Conservation (phyloP, 2,888 invertebrate species). For the Teleiodes luculella region DNA sequence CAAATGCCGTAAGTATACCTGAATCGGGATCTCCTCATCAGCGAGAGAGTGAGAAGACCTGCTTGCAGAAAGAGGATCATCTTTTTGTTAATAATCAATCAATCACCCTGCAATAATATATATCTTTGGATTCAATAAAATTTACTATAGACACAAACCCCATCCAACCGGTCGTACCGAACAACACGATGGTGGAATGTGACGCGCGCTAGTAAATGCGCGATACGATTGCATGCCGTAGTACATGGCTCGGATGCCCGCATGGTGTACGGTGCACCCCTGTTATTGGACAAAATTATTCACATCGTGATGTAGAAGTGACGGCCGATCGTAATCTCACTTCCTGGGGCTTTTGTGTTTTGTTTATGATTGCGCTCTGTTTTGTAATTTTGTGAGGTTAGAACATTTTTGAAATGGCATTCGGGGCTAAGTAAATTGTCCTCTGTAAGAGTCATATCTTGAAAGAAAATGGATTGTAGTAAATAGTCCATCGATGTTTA, state of each 20-base stretch:
- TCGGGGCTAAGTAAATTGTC: too few species aligned
- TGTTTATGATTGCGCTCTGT: conserved; percentile 13
- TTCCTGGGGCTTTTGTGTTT: conserved; percentile 33
- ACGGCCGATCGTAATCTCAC: conserved; percentile 63
- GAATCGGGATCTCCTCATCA: too few species aligned
- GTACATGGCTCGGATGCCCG: conserved; percentile 63
- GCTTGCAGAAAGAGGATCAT: too few species aligned
- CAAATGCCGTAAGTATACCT: too few species aligned
- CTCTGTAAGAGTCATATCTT: too few species aligned
- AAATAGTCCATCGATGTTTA: too few species aligned
- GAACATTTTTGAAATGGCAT: too few species aligned
- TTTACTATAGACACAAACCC: background rate
- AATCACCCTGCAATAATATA: too few species aligned
- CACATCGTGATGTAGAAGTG: conserved; percentile 50
- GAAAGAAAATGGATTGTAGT: too few species aligned
- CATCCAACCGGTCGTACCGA: conserved; percentile 9
- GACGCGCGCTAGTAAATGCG: conserved; percentile 47
- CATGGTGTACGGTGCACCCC: conserved; percentile 55
- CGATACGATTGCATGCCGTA: conserved; percentile 60
- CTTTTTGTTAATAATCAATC: too few species aligned
- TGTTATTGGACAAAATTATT: conserved; percentile 65
- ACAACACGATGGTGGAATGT: conserved; percentile 52
- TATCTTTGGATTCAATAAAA: too few species aligned
- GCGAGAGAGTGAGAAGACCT: too few species aligned
- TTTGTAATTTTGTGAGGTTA: background rate